phyloP scores from a whole-genome alignment of 2,797 vertebrate species.

The Enoplosus armatus region DNA sequence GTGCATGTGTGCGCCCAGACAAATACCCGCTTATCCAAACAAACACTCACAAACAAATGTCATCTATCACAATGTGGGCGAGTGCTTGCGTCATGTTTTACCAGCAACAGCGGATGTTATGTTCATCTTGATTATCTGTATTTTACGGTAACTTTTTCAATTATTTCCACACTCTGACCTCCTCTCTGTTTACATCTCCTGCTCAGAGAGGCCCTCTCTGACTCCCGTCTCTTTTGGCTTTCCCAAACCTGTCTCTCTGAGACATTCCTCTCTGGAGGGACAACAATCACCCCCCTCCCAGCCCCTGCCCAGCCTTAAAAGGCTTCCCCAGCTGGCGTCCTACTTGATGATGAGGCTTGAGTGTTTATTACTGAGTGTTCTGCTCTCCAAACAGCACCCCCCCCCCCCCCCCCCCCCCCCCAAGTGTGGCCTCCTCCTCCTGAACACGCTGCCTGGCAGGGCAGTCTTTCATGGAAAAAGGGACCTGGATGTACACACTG shows the following conservation, averaged over 20 bases:
- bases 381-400: slow-evolving; percentile 80
- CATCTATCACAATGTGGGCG: neutral
- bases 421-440: slow-evolving; percentile 37
- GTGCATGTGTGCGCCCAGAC: slow-evolving; percentile 20
- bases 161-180: neutral
- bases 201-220: slow-evolving; percentile 1
- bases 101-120: neutral
- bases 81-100: neutral
- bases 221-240: neutral
- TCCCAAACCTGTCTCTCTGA: slow-evolving; percentile 39
- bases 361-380: slow-evolving; percentile 81
- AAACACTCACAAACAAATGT: slow-evolving; percentile 28
- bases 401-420: slow-evolving; percentile 28
- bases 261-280: slow-evolving; percentile 54
- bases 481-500: neutral
- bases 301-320: slow-evolving; percentile 72
- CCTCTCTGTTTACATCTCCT: slow-evolving; percentile 30
- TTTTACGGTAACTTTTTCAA: neutral
- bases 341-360: slow-evolving; percentile 68
- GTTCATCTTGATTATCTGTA: neutral
- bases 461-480: slow-evolving; percentile 21
- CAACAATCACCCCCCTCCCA: slow-evolving; percentile 52
- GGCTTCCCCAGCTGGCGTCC: slow-evolving; percentile 77
- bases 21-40: slow-evolving; percentile 32
- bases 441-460: slow-evolving; percentile 33